Evolutionary conservation across 2,113 vertebrate species (phyloP).

Genomic region (Phalacrocorax aristotelis): DNA sequence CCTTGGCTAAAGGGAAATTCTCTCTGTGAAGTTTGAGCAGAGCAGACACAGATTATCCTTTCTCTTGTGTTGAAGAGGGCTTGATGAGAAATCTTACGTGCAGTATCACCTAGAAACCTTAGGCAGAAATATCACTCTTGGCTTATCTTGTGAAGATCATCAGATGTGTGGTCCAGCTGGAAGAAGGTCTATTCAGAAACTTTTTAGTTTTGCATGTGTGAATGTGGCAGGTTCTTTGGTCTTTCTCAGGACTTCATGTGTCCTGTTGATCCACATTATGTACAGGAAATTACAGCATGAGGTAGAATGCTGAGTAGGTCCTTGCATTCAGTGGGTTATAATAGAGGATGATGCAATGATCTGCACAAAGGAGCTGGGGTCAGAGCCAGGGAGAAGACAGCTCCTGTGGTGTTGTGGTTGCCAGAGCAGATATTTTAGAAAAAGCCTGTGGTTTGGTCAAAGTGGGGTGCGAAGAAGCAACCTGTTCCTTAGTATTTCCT

Average conservation of each 20-base stretch:
- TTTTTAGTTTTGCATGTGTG: background rate
- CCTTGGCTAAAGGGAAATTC: background rate
- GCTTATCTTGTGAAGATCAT: background rate
- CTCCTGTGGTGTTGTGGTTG: background rate
- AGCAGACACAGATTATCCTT: background rate
- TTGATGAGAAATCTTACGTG: background rate
- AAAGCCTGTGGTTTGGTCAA: background rate
- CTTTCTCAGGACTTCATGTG: background rate
- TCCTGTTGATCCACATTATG: background rate
- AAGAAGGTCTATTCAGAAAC: background rate
- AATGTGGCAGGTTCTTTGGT: background rate
- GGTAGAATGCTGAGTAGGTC: background rate
- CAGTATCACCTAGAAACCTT: background rate
- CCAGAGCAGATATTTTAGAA: background rate
- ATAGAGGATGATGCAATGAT: background rate
- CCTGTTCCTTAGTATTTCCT: background rate
- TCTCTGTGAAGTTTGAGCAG: background rate
- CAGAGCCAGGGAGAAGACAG: background rate
- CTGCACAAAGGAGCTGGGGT: background rate
- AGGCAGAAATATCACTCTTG: background rate
- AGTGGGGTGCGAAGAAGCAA: background rate
- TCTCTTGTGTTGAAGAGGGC: background rate
- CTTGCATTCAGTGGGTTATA: background rate
- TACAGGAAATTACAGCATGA: background rate
- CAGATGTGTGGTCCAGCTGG: background rate